A percentile compares a stretch with the other conserved stretches of the same genome.
These are phyloP conservation scores for Epiperipatus broadwayi DNA, from an alignment of 2,888 invertebrate genomes.

Conservation along the genomic window DNA sequence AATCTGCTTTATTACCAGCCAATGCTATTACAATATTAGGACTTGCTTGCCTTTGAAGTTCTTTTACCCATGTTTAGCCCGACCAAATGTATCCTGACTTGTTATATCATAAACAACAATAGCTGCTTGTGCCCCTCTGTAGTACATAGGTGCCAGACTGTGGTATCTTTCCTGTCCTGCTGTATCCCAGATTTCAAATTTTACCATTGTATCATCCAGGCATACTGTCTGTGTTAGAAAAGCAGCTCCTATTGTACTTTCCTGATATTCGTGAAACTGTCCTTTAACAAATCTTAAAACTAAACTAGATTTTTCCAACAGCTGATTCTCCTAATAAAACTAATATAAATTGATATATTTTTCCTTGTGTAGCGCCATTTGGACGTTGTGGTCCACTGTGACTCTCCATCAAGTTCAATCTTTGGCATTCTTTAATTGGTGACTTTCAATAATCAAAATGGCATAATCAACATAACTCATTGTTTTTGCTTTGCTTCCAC, in stretches of 20 bases:
- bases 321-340: slow-evolving; percentile 96
- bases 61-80: slow-evolving; percentile 73
- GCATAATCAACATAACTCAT: too few species aligned
- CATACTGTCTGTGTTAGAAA: slow-evolving; percentile 99
- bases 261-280: slow-evolving; percentile 99
- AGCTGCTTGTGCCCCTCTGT: slow-evolving; percentile 89
- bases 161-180: slow-evolving; percentile 98
- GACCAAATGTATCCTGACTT: slow-evolving; percentile 93
- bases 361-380: slow-evolving; percentile 81
- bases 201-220: slow-evolving; percentile 94
- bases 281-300: slow-evolving; percentile 99
- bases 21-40: slow-evolving; percentile 98
- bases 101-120: slow-evolving; percentile 99
- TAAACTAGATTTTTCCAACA: slow-evolving; percentile 92
- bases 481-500: too few species aligned
- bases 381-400: slow-evolving; percentile 86
- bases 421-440: too few species aligned
- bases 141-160: slow-evolving; percentile 99
- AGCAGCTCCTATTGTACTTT: slow-evolving; percentile 91
- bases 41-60: slow-evolving; percentile 93
- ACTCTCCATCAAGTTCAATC: too few species aligned
- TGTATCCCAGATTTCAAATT: slow-evolving; percentile 99
- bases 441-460: too few species aligned
- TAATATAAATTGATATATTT: slow-evolving; percentile 98
- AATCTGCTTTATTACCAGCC: slow-evolving; percentile 95